These are phyloP conservation scores for Petrocephalus schoutedeni DNA, from an alignment of 2,797 vertebrate species.

Conservation along the genomic window DNA sequence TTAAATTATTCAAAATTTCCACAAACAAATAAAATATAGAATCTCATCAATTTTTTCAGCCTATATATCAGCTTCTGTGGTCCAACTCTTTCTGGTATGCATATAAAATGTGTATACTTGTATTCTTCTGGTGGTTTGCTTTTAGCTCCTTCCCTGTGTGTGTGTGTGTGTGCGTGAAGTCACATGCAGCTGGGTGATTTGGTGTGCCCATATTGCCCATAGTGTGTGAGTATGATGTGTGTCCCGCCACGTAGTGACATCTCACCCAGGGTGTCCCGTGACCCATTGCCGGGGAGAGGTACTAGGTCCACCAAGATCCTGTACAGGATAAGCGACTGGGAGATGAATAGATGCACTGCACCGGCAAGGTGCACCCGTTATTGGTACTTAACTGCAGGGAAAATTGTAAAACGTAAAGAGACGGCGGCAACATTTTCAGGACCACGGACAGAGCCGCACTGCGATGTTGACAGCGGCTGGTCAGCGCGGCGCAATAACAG, in stretches of 20 bases:
- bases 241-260: neutral
- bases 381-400: neutral
- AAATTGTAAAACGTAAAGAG: neutral
- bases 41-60: neutral
- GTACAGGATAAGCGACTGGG: neutral
- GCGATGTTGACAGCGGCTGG: neutral
- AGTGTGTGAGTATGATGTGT: neutral
- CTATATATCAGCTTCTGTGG: neutral
- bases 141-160: neutral
- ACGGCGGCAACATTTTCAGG: neutral
- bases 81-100: neutral
- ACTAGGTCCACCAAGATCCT: neutral
- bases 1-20: neutral
- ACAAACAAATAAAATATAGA: neutral
- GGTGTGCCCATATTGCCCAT: neutral
- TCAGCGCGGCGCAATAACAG: neutral
- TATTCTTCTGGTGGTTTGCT: neutral
- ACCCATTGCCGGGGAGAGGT: neutral
- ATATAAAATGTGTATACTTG: neutral
- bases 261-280: neutral
- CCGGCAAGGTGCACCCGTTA: neutral
- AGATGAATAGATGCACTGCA: neutral
- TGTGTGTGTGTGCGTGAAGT: neutral
- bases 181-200: neutral
- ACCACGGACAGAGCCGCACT: neutral